phyloP scores from a whole-genome alignment of 1,140 invertebrate genomes.

The Amphibalanus amphitrite region DNA sequence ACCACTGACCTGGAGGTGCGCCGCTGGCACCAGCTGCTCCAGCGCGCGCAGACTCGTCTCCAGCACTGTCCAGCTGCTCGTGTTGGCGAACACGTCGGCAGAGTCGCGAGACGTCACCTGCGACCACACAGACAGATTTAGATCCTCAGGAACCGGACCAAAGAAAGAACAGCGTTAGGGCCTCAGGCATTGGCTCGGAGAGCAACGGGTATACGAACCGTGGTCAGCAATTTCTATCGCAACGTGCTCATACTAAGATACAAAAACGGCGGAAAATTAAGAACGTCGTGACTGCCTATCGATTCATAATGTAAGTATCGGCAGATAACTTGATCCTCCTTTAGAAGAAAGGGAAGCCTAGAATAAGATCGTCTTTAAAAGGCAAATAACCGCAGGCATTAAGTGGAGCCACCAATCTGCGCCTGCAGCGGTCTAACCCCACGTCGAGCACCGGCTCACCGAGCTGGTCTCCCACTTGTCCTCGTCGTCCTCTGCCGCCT shows the following conservation, averaged over 20 bases:
- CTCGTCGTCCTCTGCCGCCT: background rate
- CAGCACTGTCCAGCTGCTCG: conserved; percentile 36
- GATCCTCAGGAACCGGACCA: background rate
- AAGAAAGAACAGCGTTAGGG: too few species aligned
- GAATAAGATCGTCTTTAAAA: too few species aligned
- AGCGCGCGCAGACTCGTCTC: conserved; percentile 40
- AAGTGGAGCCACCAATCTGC: background rate
- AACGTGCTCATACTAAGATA: background rate
- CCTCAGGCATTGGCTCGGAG: background rate
- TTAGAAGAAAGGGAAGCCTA: too few species aligned
- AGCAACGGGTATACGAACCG: background rate
- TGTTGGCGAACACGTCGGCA: conserved; percentile 35
- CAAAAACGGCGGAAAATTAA: background rate
- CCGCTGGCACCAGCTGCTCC: conserved; percentile 33
- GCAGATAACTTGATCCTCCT: too few species aligned
- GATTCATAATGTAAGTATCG: too few species aligned
- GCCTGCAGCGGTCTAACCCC: background rate
- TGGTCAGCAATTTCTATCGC: background rate
- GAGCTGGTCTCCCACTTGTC: background rate
- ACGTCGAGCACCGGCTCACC: background rate
- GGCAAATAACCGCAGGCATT: too few species aligned
- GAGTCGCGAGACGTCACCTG: conserved; percentile 23
- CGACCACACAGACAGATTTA: background rate
- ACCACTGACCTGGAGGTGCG: conserved; percentile 28
- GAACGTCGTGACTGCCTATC: too few species aligned